Evolutionary conservation across 2,797 vertebrate species (phyloP).

Genomic region (Galago senegalensis): DNA sequence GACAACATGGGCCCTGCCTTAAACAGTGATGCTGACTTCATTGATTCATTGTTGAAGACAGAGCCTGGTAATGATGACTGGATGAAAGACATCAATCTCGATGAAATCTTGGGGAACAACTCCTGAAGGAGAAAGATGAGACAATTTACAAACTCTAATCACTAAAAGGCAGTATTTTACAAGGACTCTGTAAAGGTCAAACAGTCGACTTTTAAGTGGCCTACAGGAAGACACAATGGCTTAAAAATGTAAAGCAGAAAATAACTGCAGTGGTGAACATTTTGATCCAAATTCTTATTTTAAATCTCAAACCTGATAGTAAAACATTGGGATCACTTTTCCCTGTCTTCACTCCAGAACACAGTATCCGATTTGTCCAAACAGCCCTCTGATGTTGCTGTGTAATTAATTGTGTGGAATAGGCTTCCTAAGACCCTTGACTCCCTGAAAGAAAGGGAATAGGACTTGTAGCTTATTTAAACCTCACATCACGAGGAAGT

Average conservation of each 20-base stretch:
- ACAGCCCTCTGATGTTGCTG: slow-evolving; percentile 67
- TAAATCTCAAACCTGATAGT: slow-evolving; percentile 62
- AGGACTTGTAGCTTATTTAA: slow-evolving; percentile 62
- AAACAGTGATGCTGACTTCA: slow-evolving; percentile 97
- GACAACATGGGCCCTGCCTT: slow-evolving; percentile 96
- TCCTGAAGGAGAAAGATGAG: slow-evolving; percentile 89
- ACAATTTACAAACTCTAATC: slow-evolving; percentile 9
- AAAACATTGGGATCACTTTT: slow-evolving; percentile 68
- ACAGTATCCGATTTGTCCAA: slow-evolving; percentile 49
- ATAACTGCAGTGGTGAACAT: slow-evolving; percentile 65
- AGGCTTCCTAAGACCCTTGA: slow-evolving; percentile 30
- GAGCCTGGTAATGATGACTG: slow-evolving; percentile 98
- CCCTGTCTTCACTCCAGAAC: slow-evolving; percentile 54
- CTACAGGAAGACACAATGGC: slow-evolving; percentile 22
- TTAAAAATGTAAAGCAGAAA: slow-evolving; percentile 60
- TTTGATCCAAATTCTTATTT: slow-evolving; percentile 77
- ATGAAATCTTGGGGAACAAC: slow-evolving; percentile 98
- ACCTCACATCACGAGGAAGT: neutral
- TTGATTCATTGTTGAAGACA: slow-evolving; percentile 98
- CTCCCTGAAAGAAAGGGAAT: slow-evolving; percentile 52
- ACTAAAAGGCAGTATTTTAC: slow-evolving; percentile 76
- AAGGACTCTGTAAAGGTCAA: slow-evolving; percentile 77
- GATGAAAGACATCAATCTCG: slow-evolving; percentile 99
- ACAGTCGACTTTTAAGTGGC: slow-evolving; percentile 69
- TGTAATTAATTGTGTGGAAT: slow-evolving; percentile 68